phyloP scores from a whole-genome alignment of 1,140 invertebrate genomes.

The Aphaenogaster floridana region DNA sequence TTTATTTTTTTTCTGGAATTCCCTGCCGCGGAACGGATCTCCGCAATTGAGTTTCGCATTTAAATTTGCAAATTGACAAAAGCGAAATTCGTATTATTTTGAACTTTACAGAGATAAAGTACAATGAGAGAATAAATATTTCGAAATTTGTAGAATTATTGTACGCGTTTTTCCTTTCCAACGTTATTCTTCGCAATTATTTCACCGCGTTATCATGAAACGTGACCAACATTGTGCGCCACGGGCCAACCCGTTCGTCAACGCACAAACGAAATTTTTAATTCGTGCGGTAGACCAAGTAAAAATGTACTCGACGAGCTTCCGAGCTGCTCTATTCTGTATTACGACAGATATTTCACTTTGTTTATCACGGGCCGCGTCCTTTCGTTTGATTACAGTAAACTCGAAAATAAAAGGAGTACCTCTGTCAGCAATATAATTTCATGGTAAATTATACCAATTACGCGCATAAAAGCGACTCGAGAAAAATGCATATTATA shows the following conservation, averaged over 20 bases:
- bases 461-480: slow-evolving; percentile 4
- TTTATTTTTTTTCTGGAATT: background rate
- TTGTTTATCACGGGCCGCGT: slow-evolving; percentile 24
- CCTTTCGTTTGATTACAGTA: slow-evolving; percentile 45
- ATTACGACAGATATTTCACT: slow-evolving; percentile 40
- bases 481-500: background rate
- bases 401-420: slow-evolving; percentile 22
- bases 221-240: slow-evolving; percentile 25
- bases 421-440: slow-evolving; percentile 22
- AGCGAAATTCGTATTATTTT: slow-evolving; percentile 19
- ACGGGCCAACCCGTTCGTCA: slow-evolving; percentile 7
- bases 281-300: slow-evolving; percentile 45
- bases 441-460: slow-evolving; percentile 43
- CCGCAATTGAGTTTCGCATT: background rate
- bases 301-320: slow-evolving; percentile 40
- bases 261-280: slow-evolving; percentile 54
- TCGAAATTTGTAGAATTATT: slow-evolving; percentile 37
- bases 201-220: slow-evolving; percentile 45
- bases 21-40: background rate
- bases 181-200: slow-evolving; percentile 40
- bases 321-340: slow-evolving; percentile 22
- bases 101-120: background rate
- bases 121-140: slow-evolving; percentile 57
- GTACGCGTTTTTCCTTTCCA: background rate
- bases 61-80: slow-evolving; percentile 28